These are phyloP conservation scores for Galeopterus variegatus DNA, from an alignment of 2,113 vertebrate genomes.

Conservation along the genomic window DNA sequence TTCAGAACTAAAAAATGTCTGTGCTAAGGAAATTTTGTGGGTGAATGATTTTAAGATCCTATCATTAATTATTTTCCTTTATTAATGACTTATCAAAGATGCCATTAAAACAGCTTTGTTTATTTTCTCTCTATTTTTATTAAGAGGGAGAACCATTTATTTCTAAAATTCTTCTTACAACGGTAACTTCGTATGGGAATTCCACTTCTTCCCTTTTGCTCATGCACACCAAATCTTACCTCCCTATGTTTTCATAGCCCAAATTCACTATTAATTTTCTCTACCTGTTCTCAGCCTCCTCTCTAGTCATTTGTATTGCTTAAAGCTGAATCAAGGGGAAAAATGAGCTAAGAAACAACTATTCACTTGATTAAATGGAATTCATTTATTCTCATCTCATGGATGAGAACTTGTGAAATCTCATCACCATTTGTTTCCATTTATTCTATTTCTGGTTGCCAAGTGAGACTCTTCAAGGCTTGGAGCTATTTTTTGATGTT, in stretches of 20 bases:
- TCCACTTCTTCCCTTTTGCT: slow-evolving; percentile 38
- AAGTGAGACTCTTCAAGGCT: slow-evolving; percentile 52
- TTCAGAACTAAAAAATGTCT: not conserved
- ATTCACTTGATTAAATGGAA: slow-evolving; percentile 67
- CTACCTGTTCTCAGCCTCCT: not conserved
- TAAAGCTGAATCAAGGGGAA: slow-evolving; percentile 65
- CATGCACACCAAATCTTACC: not conserved
- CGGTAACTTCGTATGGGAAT: slow-evolving; percentile 8
- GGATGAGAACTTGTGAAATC: slow-evolving; percentile 65
- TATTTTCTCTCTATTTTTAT: slow-evolving; percentile 43
- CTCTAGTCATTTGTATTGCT: slow-evolving; percentile 22
- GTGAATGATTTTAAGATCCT: not conserved
- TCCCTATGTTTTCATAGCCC: not conserved
- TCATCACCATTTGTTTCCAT: slow-evolving; percentile 73
- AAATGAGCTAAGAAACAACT: slow-evolving; percentile 62
- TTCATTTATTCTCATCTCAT: slow-evolving; percentile 53
- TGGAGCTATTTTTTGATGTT: slow-evolving; percentile 44
- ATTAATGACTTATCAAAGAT: slow-evolving; percentile 42
- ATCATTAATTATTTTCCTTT: slow-evolving; percentile 40
- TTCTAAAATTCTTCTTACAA: not conserved
- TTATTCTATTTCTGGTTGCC: slow-evolving; percentile 17
- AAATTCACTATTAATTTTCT: slow-evolving; percentile 52
- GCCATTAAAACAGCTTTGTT: not conserved
- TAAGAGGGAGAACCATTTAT: not conserved
- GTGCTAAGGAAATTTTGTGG: slow-evolving; percentile 38